Evolutionary conservation across 2,888 invertebrate species (phyloP), one percentile per base, ranked within the genome.

Genomic region (Neuroscelio doddi): DNA sequence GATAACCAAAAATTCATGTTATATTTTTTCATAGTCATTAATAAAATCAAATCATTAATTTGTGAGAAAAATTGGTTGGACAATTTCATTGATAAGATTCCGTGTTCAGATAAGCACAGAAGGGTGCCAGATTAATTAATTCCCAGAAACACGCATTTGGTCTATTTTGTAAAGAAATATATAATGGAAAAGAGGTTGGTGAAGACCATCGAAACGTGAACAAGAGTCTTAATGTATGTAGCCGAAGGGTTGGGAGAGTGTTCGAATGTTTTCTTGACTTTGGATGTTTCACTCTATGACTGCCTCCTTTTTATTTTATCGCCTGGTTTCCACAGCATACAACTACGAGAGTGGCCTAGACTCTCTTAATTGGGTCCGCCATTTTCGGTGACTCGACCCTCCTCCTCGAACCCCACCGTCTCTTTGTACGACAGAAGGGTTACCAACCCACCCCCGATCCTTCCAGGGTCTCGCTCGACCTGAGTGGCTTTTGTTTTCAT

Each of bases 311-410:
- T 70, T 68, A 64, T 73, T 64, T 64, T 67, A 63, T 59, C 62
- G 61, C 44, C 68, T 56, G 68, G 70, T 68, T 68, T 71, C 71
- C 73, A 69, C 62, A 69, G 70, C 67, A 62, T 69, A 65, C 64
- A 65, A 50, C 65, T 68, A 72, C 71, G 72, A 62, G 73, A 65
- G 70, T 72, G 73, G 74, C 73, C 81, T 76, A 78, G 80, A 75
- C 78, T 77, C 75, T 67, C 78, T 81, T 84, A 84, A 84, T 84
- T 84, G 84, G 83, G 84, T 83, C 83, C 83, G 83, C 84, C 84
- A 84, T 84, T 84, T 84, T 84, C 82, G 79, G 77, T 76, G 75
- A 77, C 71, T 64, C 73, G 61, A 72, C 69, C 68, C 72, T 69
- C 67, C 66, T 55, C 69, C 62, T 53, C 69, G 68, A 63, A 68